Evolutionary conservation across 2,113 vertebrate species (phyloP), one percentile per base, ranked within the genome.

Genomic region (Sakesphorus luctuosus): DNA sequence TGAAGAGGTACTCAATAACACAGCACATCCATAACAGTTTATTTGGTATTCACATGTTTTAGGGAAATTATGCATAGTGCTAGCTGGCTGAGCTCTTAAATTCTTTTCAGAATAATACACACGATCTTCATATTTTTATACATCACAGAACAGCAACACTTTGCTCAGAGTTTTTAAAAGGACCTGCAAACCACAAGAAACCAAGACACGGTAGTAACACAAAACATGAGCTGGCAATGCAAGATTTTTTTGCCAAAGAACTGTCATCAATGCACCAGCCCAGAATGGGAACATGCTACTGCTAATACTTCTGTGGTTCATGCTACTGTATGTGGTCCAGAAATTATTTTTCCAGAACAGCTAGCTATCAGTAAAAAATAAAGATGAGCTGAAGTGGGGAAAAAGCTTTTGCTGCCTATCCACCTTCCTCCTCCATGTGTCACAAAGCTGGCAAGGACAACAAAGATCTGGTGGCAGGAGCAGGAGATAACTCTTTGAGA

Each of bases 301-400:
- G 66, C 75, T 97, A 96, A 97, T 97, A 94, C 66, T 79, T 95
- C 94, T 97, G 95, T 93, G 95, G 84, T 87, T 96, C 88, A 35
- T 87, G 88, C 38, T 83, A 84, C 58, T 85, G 8, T 87, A 83
- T 82, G 52, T 67, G 56, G 86, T 92, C 94, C 90, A 93, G 85
- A 92, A 98, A 95, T 96, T 88, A 88, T 85, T 97, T 97, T 95
- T 97, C 89, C 95, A 97, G 94, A 97, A 94, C 85, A 87, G 85
- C 77, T 75, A 89, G 61, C 83, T 96, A 92, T 95, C 94, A 92
- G 68, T 86, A 88, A 82, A 90, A 69, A 79, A 52, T 61, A 91
- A 96, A 79, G 58, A 72, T 76, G 53, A 80, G 28, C 28, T 93
- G 77, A 92, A 86, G 89, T 0, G 6, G 5, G 36, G 55, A 38